Evolutionary conservation across 2,797 vertebrate genomes (phyloP), one percentile per base, ranked within the genome.

Genomic region (Sternarchorhynchus goeldii): DNA sequence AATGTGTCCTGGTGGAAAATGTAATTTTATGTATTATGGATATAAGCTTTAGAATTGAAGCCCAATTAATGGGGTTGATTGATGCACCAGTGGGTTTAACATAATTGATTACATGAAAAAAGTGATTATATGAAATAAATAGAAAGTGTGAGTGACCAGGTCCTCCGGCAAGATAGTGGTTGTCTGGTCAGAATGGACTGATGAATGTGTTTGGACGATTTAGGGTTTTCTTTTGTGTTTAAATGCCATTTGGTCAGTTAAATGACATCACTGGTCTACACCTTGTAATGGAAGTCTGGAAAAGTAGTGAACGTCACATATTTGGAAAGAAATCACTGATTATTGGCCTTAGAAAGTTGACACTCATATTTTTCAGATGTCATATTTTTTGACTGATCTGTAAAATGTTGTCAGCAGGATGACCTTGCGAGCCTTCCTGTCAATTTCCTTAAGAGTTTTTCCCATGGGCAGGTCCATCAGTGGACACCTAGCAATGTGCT

Each of bases 1-100:
- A 88, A 89, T 89, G 86, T 75, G 77, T 87, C 86, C 82, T 82
- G 64, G 84, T 84, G 81, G 83, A 85, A 90, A 88, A 90, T 88
- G 71, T 59, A 78, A 88, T 90, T 88, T 78, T 66, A 84, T 77
- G 66, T 85, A 81, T 83, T 88, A 82, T 74, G 87, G 82, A 84
- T 89, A 86, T 85, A 81, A 88, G 83, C 66, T 81, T 84, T 87
- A 62, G 81, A 83, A 87, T 57, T 84, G 79, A 85, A 84, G 79
- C 75, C 76, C 84, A 90, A 88, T 91, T 88, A 89, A 86, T 59
- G 67, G 63, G 85, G 83, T 41, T 90, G 87, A 88, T 81, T 85
- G 83, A 89, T 86, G 86, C 82, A 76, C 77, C 53, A 83, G 80
- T 80, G 67, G 81, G 80, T 89, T 85, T 81, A 76, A 83, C 79